Evolutionary conservation across 2,113 vertebrate genomes (phyloP).

Genomic region (Platycercus adscitus): DNA sequence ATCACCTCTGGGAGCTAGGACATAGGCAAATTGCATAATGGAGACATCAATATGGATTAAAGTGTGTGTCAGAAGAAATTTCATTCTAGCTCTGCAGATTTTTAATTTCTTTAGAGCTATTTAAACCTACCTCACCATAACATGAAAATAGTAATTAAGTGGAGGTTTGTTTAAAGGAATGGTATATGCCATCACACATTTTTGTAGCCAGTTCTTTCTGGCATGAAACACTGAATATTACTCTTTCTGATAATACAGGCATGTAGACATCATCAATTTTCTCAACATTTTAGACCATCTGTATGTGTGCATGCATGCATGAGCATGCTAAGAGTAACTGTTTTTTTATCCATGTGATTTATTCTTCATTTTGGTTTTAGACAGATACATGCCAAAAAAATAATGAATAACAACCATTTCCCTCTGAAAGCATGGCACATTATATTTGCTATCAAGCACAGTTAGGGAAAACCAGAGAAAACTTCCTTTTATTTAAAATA

Average conservation of each 20-base stretch:
- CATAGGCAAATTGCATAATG: background rate
- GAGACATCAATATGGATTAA: background rate
- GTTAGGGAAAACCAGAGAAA: background rate
- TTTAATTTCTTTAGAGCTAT: background rate
- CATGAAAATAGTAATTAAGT: background rate
- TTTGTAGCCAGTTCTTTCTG: background rate
- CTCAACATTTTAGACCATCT: background rate
- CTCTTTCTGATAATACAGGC: background rate
- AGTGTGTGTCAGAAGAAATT: background rate
- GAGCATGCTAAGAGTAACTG: background rate
- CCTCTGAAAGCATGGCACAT: background rate
- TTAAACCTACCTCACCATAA: background rate
- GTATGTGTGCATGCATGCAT: background rate
- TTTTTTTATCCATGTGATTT: background rate
- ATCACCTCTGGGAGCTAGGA: background rate
- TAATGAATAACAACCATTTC: background rate
- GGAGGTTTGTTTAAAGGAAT: background rate
- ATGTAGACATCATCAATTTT: background rate
- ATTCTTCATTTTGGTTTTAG: background rate
- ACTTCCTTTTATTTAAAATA: background rate
- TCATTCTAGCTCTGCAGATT: background rate
- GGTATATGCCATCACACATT: fast-evolving
- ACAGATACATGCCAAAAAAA: background rate
- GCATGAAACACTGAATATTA: background rate
- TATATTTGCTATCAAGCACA: background rate